phyloP scores from a whole-genome alignment of 2,797 vertebrate genomes.

The Oryzias sinensis region DNA sequence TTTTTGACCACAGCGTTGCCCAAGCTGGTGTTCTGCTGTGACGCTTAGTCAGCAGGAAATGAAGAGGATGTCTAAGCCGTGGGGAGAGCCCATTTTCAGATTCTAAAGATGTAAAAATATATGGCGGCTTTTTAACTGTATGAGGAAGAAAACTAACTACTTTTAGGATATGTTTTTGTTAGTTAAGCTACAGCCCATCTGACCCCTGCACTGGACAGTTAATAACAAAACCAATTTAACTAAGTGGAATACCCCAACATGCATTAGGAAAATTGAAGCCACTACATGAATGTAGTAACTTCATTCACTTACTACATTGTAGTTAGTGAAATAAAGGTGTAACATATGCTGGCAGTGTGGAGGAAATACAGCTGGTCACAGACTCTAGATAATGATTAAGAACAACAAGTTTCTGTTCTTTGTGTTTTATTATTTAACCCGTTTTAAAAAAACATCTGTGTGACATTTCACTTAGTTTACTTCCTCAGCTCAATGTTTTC shows the following conservation, averaged over 20 bases:
- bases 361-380: not conserved
- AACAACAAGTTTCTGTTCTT: not conserved
- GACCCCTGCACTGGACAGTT: not conserved
- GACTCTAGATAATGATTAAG: not conserved
- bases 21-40: conserved; percentile 47
- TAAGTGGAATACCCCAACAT: too few species aligned
- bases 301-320: too few species aligned
- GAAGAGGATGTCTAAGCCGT: conserved; percentile 12
- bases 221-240: not conserved
- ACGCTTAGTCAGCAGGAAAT: conserved; percentile 62
- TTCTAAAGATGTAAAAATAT: conserved; percentile 14
- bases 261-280: too few species aligned
- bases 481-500: not conserved
- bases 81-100: conserved; percentile 7
- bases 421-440: not conserved
- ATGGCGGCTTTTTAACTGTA: not conserved
- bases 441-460: not conserved
- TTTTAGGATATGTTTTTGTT: not conserved
- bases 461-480: not conserved
- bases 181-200: not conserved
- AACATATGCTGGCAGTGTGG: not conserved
- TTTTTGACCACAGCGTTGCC: conserved; percentile 39
- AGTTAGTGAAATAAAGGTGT: too few species aligned
- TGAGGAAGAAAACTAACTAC: not conserved
- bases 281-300: too few species aligned